Evolutionary conservation across 2,888 invertebrate species (phyloP), one percentile per base, ranked within the genome.

Genomic region (Phymatocera aterrima): DNA sequence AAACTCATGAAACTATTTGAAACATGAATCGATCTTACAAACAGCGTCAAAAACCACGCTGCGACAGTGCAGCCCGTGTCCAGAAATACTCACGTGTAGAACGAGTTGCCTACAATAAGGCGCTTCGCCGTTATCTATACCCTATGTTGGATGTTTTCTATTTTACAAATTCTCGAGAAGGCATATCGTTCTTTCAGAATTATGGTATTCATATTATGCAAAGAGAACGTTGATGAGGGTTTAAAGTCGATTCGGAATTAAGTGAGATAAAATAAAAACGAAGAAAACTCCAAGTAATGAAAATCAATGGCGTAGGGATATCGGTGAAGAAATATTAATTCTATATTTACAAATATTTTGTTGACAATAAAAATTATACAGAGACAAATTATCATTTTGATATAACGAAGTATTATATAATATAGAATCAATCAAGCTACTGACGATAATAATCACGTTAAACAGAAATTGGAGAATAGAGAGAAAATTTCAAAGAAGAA

Each of bases 301-400:
- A 57, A 57, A 8, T 51, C 3, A 3, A 28, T 12, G 21, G 5
- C 15, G 15, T 57, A 21, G 10, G 12, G 1, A 57, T 57, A 28
- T 57, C 28, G 12, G 24, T 28, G 46, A 24, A n/a, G 46, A 34
- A 12, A 46, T 68, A 68, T 43, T 68, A 3, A 43, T 10, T 12
- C 46, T 43, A 68, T 68, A 64, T 64, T 64, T 64, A 64, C 64
- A 64, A 64, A n/a, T 8, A 51, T 51, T n/a, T 15, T n/a, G 4
- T 3, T 60, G 24, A 5, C 60, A 8, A 24, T 1, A 8, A 4
- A 51, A n/a, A 51, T 37, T 37, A 64, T 37, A 34, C 12, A 34
- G 34, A 37, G 8, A 61, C 18, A 64, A 34, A 8, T 37, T n/a
- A n/a, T n/a, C n/a, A 57, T 57, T 54, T 28, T 28, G 8, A 6